Evolutionary conservation across 2,888 invertebrate species (phyloP), one percentile per base, ranked within the genome.

Genomic region (Oegoconia quadripuncta): DNA sequence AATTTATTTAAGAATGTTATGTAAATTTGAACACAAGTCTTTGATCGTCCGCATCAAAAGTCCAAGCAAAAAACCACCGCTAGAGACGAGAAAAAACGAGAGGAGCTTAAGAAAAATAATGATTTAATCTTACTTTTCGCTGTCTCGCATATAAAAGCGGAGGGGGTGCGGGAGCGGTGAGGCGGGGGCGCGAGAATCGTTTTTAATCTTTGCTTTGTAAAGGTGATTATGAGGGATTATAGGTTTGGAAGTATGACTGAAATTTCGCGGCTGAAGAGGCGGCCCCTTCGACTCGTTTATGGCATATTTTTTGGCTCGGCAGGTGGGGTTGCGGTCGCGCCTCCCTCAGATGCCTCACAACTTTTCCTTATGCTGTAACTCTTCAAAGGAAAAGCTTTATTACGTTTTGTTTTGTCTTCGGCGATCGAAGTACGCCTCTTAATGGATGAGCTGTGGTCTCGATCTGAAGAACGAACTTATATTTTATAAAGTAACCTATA

Each of bases 181-280:
- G 79, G 63, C 39, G 59, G 69, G 75, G 76, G 81, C 70, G 80
- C 68, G 60, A 77, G 86, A 86, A 87, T 83, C 84, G 87, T 80
- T 88, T 88, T 88, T 88, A 88, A 88, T 88, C 88, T 88, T 88
- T 88, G 88, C 88, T 88, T 88, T 88, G 88, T 88, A 88, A 88
- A 88, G 88, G 88, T 88, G 88, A 88, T 88, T 88, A 88, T 87
- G 78, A 88, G 68, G 86, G 88, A 88, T 88, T 88, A 88, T 87
- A 86, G 88, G 88, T 88, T 88, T 81, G 84, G 70, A 88, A 88
- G 88, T 88, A 87, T 86, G 87, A 69, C 81, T 75, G 82, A 83
- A 86, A 80, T 84, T 84, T 84, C 75, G 74, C 69, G 80, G 75
- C 82, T 74, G 75, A 74, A 67, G 73, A 69, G 71, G 59, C 67